phyloP scores from a whole-genome alignment of 2,888 invertebrate genomes.

The Ephialtes manifestator region DNA sequence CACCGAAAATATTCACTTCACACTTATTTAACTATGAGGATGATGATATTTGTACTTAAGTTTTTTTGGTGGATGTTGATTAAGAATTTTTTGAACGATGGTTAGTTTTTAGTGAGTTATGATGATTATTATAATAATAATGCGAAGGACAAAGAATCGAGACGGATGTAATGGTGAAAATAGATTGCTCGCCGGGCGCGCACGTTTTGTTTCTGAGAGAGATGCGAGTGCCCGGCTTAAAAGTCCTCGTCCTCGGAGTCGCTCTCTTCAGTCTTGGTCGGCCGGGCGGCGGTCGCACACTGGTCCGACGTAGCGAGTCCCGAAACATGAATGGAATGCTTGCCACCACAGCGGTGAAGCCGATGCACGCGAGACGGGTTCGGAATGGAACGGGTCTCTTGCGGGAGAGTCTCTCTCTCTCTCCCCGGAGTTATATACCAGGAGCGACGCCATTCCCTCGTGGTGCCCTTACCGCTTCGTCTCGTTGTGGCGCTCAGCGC shows the following conservation, averaged over 20 bases:
- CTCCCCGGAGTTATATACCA: conserved; percentile 45
- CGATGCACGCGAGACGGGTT: conserved; percentile 74
- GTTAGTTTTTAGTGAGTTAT: neutral
- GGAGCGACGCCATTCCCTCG: conserved; percentile 65
- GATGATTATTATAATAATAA: neutral
- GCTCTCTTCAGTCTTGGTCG: conserved; percentile 70
- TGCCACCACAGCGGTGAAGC: conserved; percentile 70
- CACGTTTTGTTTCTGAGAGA: neutral
- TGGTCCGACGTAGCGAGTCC: conserved; percentile 73
- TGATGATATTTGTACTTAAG: neutral
- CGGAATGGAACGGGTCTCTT: conserved; percentile 64
- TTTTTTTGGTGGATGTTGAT: too few species aligned
- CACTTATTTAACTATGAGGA: neutral
- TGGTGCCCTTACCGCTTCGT: conserved; percentile 45
- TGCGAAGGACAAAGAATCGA: neutral
- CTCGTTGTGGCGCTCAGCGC: neutral
- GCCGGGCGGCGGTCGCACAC: conserved; percentile 76
- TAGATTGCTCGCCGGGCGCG: neutral
- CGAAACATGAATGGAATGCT: conserved; percentile 84
- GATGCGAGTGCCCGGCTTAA: conserved; percentile 21
- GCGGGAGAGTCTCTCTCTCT: conserved; percentile 27
- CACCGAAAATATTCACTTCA: neutral
- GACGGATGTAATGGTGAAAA: conserved; percentile 2
- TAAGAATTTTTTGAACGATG: too few species aligned
- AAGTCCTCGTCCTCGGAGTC: conserved; percentile 66